phyloP scores from a whole-genome alignment of 2,113 vertebrate species.

The Gallinago jamesoni region DNA sequence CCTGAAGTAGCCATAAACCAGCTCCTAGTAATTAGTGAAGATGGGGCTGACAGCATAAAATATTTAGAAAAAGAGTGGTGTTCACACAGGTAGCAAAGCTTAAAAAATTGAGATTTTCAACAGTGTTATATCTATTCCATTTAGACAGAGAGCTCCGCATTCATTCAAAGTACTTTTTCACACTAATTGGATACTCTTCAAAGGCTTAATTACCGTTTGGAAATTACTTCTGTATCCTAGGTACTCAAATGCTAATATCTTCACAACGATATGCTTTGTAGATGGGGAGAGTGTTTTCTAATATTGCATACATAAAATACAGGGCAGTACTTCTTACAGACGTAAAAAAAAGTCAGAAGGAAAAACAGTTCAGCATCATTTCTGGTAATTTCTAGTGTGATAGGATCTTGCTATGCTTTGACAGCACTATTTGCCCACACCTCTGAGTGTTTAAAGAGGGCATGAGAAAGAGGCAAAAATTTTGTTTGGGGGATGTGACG shows the following conservation, averaged over 20 bases:
- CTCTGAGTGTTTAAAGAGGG: not conserved
- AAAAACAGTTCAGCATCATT: not conserved
- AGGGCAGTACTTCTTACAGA: not conserved
- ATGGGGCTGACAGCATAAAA: not conserved
- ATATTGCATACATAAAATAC: not conserved
- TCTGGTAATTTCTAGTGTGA: not conserved
- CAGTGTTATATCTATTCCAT: not conserved
- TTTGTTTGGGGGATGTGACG: not conserved
- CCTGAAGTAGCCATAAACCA: not conserved
- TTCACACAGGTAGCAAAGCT: slow-evolving; percentile 30
- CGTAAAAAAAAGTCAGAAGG: not conserved
- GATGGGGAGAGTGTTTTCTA: not conserved
- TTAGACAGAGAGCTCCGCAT: slow-evolving; percentile 16
- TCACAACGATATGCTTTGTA: not conserved
- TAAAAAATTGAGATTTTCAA: slow-evolving; percentile 23
- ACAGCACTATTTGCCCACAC: not conserved
- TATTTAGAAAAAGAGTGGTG: not conserved
- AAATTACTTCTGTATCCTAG: slow-evolving; percentile 49
- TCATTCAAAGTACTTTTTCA: slow-evolving; percentile 18
- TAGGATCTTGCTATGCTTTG: not conserved
- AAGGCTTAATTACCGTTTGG: slow-evolving; percentile 66
- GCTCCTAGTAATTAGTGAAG: not conserved
- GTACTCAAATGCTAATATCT: slow-evolving; percentile 53
- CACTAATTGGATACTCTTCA: slow-evolving; percentile 63
- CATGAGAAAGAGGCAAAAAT: not conserved